These are phyloP conservation scores for Scytalopus superciliaris DNA, from an alignment of 2,113 vertebrate species.

Conservation along the genomic window DNA sequence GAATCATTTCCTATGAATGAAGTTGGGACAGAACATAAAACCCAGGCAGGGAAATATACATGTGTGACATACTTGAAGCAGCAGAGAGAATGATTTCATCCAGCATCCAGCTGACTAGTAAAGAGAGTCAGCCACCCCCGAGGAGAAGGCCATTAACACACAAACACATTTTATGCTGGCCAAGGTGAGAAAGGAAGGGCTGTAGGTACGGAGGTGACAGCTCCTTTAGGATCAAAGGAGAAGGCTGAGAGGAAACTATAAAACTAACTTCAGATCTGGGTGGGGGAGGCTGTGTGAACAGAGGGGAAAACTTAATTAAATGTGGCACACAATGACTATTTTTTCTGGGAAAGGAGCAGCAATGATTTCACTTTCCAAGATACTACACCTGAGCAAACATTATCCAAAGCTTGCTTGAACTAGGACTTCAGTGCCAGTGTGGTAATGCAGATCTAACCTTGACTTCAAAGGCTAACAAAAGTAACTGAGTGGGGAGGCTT, in stretches of 20 bases:
- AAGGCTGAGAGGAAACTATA: conserved; percentile 56
- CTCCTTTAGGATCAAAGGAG: conserved; percentile 54
- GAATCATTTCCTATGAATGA: conserved; percentile 44
- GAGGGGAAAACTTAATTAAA: conserved; percentile 56
- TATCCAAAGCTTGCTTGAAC: conserved; percentile 27
- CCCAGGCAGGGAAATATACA: background rate
- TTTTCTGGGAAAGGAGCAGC: conserved; percentile 14
- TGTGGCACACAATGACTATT: conserved; percentile 53
- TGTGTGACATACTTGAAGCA: conserved; percentile 11
- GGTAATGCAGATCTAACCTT: background rate
- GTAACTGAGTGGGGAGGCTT: background rate
- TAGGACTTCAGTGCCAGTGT: background rate
- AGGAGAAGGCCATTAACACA: conserved; percentile 58
- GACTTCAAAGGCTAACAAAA: conserved; percentile 2
- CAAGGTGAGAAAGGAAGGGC: conserved; percentile 54
- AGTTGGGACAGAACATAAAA: conserved; percentile 18
- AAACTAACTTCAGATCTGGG: conserved; percentile 44
- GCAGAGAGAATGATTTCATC: conserved; percentile 43
- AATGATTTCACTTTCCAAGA: conserved; percentile 48
- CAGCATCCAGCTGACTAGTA: conserved; percentile 13
- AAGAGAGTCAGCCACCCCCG: background rate
- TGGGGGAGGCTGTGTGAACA: background rate
- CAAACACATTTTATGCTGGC: conserved; percentile 56
- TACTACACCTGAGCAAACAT: conserved; percentile 62
- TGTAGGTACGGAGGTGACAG: conserved; percentile 54